phyloP scores from a whole-genome alignment of 2,888 invertebrate genomes.

The Platycnemis pennipes region DNA sequence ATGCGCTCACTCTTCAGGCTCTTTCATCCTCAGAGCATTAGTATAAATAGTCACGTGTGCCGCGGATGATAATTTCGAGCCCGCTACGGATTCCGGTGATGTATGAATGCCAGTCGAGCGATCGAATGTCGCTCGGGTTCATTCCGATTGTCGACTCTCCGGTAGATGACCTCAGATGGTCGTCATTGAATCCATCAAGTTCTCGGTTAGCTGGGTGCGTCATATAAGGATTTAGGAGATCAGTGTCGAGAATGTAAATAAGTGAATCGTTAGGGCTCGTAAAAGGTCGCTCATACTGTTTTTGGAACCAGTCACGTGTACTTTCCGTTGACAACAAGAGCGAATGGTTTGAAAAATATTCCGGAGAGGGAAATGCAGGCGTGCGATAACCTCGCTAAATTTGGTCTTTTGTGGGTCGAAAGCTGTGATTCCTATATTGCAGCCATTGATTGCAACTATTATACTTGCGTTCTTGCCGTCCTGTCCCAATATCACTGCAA shows the following conservation, averaged over 20 bases:
- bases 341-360: too few relatives aligned
- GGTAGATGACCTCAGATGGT: background rate
- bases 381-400: too few relatives aligned
- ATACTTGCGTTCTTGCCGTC: too few relatives aligned
- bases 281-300: background rate
- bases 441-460: too few relatives aligned
- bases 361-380: too few relatives aligned
- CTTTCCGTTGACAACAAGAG: background rate
- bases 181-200: background rate
- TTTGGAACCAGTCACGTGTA: background rate
- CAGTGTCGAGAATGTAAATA: background rate
- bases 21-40: too few relatives aligned
- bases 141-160: background rate
- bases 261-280: background rate
- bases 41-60: background rate
- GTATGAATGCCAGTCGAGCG: constrained; percentile 2
- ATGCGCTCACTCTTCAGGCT: background rate
- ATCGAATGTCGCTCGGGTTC: background rate
- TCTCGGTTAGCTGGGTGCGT: background rate
- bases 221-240: background rate
- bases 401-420: too few relatives aligned
- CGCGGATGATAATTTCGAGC: background rate
- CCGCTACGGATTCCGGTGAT: background rate
- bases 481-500: too few relatives aligned
- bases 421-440: too few relatives aligned